Evolutionary conservation across 2,888 invertebrate genomes (phyloP).

Genomic region (Spodoptera picta): DNA sequence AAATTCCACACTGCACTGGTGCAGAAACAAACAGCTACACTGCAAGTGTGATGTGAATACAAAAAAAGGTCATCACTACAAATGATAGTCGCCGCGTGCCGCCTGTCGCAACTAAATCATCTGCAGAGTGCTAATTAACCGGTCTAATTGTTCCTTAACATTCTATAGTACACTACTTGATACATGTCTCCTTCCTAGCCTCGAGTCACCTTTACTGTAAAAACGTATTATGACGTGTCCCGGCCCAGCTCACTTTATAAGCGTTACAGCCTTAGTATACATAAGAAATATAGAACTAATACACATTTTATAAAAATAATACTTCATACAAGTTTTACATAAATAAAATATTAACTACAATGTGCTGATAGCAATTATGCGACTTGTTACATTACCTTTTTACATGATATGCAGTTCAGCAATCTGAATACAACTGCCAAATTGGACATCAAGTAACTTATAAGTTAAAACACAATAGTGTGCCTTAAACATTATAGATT

Average conservation of each 20-base stretch:
- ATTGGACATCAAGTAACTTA: conserved; percentile 28
- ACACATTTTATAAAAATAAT: conserved; percentile 50
- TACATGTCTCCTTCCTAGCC: conserved; percentile 23
- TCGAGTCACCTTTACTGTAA: conserved; percentile 27
- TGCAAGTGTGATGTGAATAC: conserved; percentile 47
- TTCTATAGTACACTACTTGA: conserved; percentile 26
- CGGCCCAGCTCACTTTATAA: conserved; percentile 27
- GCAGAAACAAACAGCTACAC: conserved; percentile 42
- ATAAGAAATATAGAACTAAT: conserved; percentile 36
- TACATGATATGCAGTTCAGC: background rate
- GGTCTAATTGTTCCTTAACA: conserved; percentile 28
- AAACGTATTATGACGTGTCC: conserved; percentile 27
- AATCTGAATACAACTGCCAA: conserved; percentile 3
- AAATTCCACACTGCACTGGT: conserved; percentile 48
- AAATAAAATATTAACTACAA: conserved; percentile 35
- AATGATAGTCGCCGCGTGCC: conserved; percentile 30
- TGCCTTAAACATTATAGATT: conserved; percentile 44
- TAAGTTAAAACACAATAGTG: conserved; percentile 41
- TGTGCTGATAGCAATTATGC: conserved; percentile 20
- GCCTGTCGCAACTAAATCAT: conserved; percentile 42
- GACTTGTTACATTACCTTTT: conserved; percentile 1
- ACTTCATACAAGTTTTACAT: conserved; percentile 30
- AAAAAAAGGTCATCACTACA: conserved; percentile 43
- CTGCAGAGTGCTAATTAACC: conserved; percentile 50
- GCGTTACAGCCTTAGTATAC: conserved; percentile 16